phyloP scores from a whole-genome alignment of 2,888 invertebrate species.

The Formica aserva region DNA sequence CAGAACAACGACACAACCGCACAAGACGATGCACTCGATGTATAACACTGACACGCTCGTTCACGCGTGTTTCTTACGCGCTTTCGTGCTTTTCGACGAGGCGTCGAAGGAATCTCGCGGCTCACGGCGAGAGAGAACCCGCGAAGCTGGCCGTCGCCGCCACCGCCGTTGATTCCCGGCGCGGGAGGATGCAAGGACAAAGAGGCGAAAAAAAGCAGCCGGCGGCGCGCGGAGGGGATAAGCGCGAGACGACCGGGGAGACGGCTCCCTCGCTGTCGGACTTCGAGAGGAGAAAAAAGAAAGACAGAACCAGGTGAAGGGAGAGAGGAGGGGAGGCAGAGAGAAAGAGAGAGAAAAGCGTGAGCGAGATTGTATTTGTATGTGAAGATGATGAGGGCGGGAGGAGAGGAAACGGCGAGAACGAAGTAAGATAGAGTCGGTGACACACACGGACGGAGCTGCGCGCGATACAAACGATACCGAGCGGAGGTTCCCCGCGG shows the following conservation, averaged over 20 bases:
- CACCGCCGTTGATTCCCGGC: conserved; percentile 73
- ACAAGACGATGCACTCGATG: not conserved
- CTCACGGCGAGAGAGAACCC: conserved; percentile 72
- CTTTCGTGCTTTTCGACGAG: conserved; percentile 64
- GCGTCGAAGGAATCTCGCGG: conserved; percentile 73
- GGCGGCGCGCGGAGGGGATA: conserved; percentile 63
- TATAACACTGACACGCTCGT: conserved; percentile 56
- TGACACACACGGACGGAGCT: conserved; percentile 74
- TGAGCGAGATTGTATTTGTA: not conserved
- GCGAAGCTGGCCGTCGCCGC: conserved; percentile 64
- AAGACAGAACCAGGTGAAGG: conserved; percentile 50
- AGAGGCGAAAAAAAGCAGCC: conserved; percentile 73
- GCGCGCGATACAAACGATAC: conserved; percentile 71
- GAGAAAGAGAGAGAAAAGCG: conserved; percentile 12
- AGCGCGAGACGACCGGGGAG: conserved; percentile 63
- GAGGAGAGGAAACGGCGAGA: conserved; percentile 44
- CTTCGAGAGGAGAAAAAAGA: conserved; percentile 47
- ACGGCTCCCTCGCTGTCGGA: conserved; percentile 32
- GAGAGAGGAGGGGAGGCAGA: conserved; percentile 18
- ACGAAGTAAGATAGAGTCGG: conserved; percentile 62
- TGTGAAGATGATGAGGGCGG: not conserved
- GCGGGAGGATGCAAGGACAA: conserved; percentile 78
- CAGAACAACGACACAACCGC: not conserved
- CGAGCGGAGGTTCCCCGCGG: conserved; percentile 74
- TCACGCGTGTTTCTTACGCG: conserved; percentile 2